phyloP scores from a whole-genome alignment of 2,113 vertebrate genomes.

The Pseudois nayaur region DNA sequence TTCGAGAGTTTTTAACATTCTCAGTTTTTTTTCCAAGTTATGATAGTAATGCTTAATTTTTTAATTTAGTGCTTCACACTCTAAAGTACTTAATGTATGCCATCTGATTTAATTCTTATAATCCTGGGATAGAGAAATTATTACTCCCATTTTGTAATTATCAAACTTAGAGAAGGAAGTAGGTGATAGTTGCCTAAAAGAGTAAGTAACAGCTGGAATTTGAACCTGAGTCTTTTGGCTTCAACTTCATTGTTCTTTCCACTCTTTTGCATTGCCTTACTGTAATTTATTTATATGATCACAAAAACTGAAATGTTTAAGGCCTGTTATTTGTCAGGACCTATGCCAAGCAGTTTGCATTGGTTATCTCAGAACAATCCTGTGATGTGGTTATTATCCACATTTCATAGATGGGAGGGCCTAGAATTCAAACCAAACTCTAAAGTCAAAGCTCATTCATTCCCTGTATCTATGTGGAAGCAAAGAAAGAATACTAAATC shows the following conservation, averaged over 20 bases:
- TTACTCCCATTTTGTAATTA: not conserved
- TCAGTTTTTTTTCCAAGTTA: slow-evolving; percentile 8
- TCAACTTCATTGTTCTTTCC: not conserved
- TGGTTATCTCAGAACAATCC: not conserved
- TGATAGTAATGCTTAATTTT: not conserved
- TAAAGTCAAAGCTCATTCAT: not conserved
- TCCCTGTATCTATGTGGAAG: not conserved
- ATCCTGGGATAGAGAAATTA: not conserved
- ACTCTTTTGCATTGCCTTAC: not conserved
- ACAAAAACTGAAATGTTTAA: not conserved
- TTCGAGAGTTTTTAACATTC: not conserved
- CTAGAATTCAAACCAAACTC: not conserved
- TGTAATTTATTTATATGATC: not conserved
- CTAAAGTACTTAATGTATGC: not conserved
- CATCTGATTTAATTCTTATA: slow-evolving; percentile 11
- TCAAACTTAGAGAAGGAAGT: not conserved
- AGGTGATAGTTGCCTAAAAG: not conserved
- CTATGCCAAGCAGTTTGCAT: not conserved
- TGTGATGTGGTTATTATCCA: not conserved
- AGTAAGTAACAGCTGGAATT: not conserved
- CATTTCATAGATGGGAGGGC: not conserved
- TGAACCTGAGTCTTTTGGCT: slow-evolving; percentile 10
- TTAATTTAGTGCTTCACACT: not conserved
- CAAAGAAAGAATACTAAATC: not conserved
- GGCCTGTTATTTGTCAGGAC: not conserved